A percentile compares a stretch with the other conserved stretches of the same genome.
These are phyloP conservation scores for Gila orcuttii DNA, from an alignment of 2,113 vertebrate species.

Conservation along the genomic window DNA sequence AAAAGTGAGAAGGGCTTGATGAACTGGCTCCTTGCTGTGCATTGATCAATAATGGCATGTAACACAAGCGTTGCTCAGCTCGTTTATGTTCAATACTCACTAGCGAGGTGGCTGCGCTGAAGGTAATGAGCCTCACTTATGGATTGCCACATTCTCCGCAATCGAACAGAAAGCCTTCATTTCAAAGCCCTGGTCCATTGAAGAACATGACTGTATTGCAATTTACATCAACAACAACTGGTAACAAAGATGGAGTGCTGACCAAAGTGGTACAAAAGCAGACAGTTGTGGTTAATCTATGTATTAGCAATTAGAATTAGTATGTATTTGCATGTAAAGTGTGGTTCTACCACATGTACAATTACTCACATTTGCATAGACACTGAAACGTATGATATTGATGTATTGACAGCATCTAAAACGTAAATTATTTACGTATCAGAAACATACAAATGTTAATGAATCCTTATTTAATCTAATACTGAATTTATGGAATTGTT, in stretches of 20 bases:
- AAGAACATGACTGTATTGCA: conserved; percentile 25
- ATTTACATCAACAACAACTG: conserved; percentile 31
- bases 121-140: conserved; percentile 56
- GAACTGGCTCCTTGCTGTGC: conserved; percentile 31
- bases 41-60: conserved; percentile 45
- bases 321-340: no score
- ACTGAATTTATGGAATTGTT: no score
- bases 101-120: not conserved
- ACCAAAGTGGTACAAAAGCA: not conserved
- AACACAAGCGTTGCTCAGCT: conserved; percentile 47
- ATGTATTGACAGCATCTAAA: no score
- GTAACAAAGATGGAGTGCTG: not conserved
- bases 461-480: no score
- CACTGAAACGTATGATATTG: no score
- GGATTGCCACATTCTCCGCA: conserved; percentile 50
- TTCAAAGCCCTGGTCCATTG: conserved; percentile 13
- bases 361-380: no score
- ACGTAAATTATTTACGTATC: no score
- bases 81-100: conserved; percentile 52
- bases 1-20: conserved; percentile 44
- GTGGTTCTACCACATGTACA: no score
- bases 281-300: conserved; percentile 5
- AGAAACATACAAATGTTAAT: no score
- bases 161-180: conserved; percentile 39
- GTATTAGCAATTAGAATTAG: not conserved